Evolutionary conservation across 2,113 vertebrate genomes (phyloP), one percentile per base, ranked within the genome.

Genomic region (Lepidiolamprologus cunningtoni): DNA sequence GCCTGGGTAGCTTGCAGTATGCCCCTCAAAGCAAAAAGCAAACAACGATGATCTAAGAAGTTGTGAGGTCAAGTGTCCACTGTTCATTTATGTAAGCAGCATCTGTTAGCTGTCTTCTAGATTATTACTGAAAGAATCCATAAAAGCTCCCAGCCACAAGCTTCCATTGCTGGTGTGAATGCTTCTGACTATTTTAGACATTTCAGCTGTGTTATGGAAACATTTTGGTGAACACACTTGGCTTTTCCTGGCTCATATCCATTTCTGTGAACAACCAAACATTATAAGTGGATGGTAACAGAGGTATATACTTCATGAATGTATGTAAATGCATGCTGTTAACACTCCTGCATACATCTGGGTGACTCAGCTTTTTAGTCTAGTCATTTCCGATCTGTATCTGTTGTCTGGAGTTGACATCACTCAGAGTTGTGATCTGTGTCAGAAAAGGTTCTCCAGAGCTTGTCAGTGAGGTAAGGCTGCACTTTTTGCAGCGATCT

Each of bases 41-140:
- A 68, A 28, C 33, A 80, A 4, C 55, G 57, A 85, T 80, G 83
- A 89, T 80, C 80, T 66, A 12, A 11, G 83, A 52, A 35, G 31
- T 54, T 82, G 35, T 50, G 61, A 85, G 45, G 54, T 26, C 73
- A 66, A 37, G 47, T 86, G 85, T 76, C 12, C 58, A 83, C n/a
- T 57, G 71, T 81, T 91, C 19, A 71, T 86, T 91, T 86, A 84
- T 88, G 66, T 89, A 84, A 91, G 42, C 14, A 87, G 61, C 89
- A 89, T 87, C 85, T 91, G 89, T 84, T 80, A 35, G n/a, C 54
- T 82, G 21, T 73, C 16, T 71, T 61, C 42, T 52, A 14, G 66
- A 73, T 79, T 83, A 83, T 87, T 47, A 63, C 81, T 73, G 81
- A 86, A 6, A 21, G 82, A 86, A 80, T 40, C 40, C 66, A 68